These are phyloP conservation scores for Drosophila affinis DNA, from an alignment of 2,888 invertebrate species.

Conservation along the genomic window DNA sequence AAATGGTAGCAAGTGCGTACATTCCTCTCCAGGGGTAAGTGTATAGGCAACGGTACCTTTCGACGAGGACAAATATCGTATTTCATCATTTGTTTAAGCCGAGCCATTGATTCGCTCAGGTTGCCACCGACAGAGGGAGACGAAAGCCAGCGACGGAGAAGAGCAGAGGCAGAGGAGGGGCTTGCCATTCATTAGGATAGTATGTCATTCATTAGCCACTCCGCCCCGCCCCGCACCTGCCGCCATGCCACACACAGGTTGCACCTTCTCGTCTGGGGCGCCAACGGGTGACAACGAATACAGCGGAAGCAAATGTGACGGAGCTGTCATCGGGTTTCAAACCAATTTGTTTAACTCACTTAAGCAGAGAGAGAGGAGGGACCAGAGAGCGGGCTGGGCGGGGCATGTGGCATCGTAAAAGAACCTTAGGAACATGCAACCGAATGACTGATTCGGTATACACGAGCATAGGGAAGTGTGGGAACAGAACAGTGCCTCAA, in stretches of 20 bases:
- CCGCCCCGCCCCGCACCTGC: background rate
- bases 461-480: background rate
- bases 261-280: conserved; percentile 38
- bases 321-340: conserved; percentile 68
- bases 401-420: background rate
- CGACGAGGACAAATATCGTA: conserved; percentile 54
- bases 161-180: background rate
- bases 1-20: no score
- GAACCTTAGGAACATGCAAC: conserved; percentile 2
- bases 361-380: background rate
- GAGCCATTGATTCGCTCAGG: conserved; percentile 46
- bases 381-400: background rate
- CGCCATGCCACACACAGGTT: conserved; percentile 34
- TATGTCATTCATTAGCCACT: conserved; percentile 62
- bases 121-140: conserved; percentile 11
- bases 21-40: background rate
- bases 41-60: conserved; percentile 6
- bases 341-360: conserved; percentile 56
- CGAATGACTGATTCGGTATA: background rate
- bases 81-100: conserved; percentile 52
- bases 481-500: background rate
- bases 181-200: conserved; percentile 69
- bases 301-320: conserved; percentile 50
- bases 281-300: conserved; percentile 29
- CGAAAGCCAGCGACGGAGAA: background rate